Evolutionary conservation across 1,140 invertebrate species (phyloP).

Genomic region (Argopecten irradians): DNA sequence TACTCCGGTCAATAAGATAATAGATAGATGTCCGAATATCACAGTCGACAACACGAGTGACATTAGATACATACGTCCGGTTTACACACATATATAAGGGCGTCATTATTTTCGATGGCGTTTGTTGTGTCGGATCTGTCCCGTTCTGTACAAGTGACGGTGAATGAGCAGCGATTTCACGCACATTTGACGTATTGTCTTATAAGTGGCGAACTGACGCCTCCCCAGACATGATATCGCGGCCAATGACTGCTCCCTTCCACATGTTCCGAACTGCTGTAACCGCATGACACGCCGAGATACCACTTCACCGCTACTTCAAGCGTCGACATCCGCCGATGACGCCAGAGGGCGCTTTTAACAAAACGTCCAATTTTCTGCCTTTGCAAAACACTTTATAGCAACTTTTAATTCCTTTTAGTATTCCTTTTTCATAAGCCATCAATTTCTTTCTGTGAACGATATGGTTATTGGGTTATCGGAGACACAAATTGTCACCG

Average conservation of each 20-base stretch:
- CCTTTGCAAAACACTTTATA: constrained; percentile 11
- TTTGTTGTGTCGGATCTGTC: not conserved
- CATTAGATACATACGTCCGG: no score
- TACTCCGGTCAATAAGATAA: no score
- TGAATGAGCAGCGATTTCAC: constrained; percentile 3
- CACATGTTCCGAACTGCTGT: constrained; percentile 12
- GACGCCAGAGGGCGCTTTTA: constrained; percentile 19
- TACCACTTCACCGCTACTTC: not conserved
- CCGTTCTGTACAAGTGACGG: not conserved
- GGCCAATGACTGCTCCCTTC: not conserved
- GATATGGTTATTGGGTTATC: not conserved
- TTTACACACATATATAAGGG: not conserved
- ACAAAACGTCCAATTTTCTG: constrained; percentile 21
- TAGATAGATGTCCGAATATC: no score
- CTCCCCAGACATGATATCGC: constrained; percentile 3
- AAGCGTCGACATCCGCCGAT: constrained; percentile 19
- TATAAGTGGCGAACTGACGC: not conserved
- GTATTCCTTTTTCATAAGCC: constrained; percentile 15
- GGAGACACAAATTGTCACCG: not conserved
- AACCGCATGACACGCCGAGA: not conserved
- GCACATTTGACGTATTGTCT: not conserved
- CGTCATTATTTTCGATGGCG: not conserved
- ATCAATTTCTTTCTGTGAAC: constrained; percentile 11
- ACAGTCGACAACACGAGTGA: no score
- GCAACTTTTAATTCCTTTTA: not conserved